A percentile compares a stretch with the other conserved stretches of the same genome.
These are phyloP conservation scores for Halocaridina rubra DNA, from an alignment of 2,888 invertebrate genomes.

Conservation along the genomic window DNA sequence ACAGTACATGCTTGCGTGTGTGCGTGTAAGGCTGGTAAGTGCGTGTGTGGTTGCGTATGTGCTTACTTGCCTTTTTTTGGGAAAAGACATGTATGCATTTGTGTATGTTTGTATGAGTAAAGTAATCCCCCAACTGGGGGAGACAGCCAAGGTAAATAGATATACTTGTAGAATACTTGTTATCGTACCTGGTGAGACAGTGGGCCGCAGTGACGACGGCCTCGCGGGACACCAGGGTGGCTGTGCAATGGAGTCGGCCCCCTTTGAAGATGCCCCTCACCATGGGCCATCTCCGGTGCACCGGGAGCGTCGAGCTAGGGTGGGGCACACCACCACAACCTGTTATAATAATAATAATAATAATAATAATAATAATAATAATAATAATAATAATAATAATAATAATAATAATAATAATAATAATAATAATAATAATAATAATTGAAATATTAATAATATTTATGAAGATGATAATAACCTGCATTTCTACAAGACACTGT, in stretches of 20 bases:
- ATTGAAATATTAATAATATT: not conserved
- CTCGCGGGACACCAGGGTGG: not conserved
- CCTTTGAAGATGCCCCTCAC: not conserved
- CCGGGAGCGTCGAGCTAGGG: not conserved
- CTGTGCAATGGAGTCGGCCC: not conserved
- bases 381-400: not conserved
- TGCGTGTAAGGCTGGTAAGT: too few relatives aligned
- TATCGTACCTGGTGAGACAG: not conserved
- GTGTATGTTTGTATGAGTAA: too few relatives aligned
- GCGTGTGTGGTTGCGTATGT: too few relatives aligned
- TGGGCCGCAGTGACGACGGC: constrained; percentile 10
- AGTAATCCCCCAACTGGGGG: too few relatives aligned
- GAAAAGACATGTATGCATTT: too few relatives aligned
- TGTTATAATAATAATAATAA: not conserved
- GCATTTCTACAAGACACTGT: not conserved
- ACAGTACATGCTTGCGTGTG: too few relatives aligned
- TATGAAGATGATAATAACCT: not conserved
- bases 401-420: not conserved
- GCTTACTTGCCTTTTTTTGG: too few relatives aligned
- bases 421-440: not conserved
- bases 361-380: not conserved
- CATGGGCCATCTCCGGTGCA: not conserved
- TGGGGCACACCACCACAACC: constrained; percentile 4
- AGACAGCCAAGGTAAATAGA: too few relatives aligned
- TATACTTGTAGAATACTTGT: too few relatives aligned